Percentiles rank a stretch among this genome's conserved stretches.
phyloP scores from a whole-genome alignment of 2,888 invertebrate genomes.

The Acanthoscelides obtectus region DNA sequence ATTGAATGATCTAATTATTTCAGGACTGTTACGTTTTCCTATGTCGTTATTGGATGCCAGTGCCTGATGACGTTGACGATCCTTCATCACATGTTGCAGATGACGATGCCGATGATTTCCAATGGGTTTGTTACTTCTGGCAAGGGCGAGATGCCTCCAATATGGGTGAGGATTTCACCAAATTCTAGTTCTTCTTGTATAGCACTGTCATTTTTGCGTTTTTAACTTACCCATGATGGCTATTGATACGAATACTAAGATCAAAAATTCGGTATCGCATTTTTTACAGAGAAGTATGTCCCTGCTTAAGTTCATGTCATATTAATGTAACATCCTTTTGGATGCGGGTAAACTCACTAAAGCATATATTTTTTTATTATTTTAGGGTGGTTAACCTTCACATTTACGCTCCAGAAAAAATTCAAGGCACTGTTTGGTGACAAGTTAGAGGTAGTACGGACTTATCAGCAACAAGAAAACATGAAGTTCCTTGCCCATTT shows the following conservation, averaged over 20 bases:
- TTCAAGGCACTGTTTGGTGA: constrained; percentile 85
- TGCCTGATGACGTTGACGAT: constrained; percentile 53
- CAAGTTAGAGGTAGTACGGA: constrained; percentile 90
- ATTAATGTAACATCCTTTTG: too few relatives aligned
- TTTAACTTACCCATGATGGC: too few relatives aligned
- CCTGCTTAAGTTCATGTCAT: too few relatives aligned
- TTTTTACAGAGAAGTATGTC: too few relatives aligned
- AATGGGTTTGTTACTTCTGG: constrained; percentile 99
- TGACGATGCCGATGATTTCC: constrained; percentile 52
- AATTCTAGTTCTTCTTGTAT: too few relatives aligned
- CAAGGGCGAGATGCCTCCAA: constrained; percentile 95
- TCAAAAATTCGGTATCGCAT: too few relatives aligned
- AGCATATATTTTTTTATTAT: too few relatives aligned
- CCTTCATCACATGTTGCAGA: constrained; percentile 32
- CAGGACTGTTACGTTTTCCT: constrained; percentile 97
- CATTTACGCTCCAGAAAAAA: constrained; percentile 91
- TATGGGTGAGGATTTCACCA: constrained; percentile 86
- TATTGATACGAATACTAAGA: too few relatives aligned
- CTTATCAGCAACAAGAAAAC: constrained; percentile 98
- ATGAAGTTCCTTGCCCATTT: constrained; percentile 98
- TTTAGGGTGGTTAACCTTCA: constrained; percentile 86
- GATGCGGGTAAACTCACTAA: too few relatives aligned
- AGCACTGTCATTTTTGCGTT: too few relatives aligned
- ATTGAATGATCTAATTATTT: too few relatives aligned
- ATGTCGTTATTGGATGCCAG: constrained; percentile 86